phyloP scores from a whole-genome alignment of 2,113 vertebrate species.

The Aepyceros melampus region DNA sequence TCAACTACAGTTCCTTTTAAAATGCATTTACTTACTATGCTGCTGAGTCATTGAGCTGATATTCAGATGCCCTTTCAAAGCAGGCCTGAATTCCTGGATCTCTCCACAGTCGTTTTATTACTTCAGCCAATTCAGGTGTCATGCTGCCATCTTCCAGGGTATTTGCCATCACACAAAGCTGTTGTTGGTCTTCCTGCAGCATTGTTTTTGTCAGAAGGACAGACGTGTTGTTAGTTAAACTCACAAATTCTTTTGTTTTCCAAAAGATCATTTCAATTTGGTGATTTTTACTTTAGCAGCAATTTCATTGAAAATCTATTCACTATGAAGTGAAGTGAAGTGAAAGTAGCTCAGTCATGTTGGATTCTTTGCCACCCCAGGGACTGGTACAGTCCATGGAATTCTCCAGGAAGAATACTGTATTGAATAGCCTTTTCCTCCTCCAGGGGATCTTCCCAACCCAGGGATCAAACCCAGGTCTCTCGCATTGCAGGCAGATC shows the following conservation, averaged over 20 bases:
- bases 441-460: not conserved
- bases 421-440: not conserved
- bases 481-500: not conserved
- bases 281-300: not conserved
- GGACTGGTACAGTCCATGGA: not conserved
- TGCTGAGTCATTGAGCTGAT: slow-evolving; percentile 82
- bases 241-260: not conserved
- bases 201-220: slow-evolving; percentile 41
- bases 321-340: not conserved
- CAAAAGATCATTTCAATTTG: not conserved
- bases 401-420: not conserved
- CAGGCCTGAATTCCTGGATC: slow-evolving; percentile 77
- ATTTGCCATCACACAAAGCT: slow-evolving; percentile 70
- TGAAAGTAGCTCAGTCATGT: not conserved
- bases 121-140: slow-evolving; percentile 62
- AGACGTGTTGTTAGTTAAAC: not conserved
- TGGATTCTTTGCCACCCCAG: not conserved
- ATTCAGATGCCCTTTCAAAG: slow-evolving; percentile 78
- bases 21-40: slow-evolving; percentile 79
- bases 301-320: not conserved
- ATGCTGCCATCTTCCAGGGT: slow-evolving; percentile 73
- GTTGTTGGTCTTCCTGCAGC: slow-evolving; percentile 77
- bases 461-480: not conserved
- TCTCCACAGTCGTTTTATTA: slow-evolving; percentile 75
- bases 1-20: not conserved